These are phyloP conservation scores for Scolopax mira DNA, from an alignment of 2,113 vertebrate species.

Conservation along the genomic window DNA sequence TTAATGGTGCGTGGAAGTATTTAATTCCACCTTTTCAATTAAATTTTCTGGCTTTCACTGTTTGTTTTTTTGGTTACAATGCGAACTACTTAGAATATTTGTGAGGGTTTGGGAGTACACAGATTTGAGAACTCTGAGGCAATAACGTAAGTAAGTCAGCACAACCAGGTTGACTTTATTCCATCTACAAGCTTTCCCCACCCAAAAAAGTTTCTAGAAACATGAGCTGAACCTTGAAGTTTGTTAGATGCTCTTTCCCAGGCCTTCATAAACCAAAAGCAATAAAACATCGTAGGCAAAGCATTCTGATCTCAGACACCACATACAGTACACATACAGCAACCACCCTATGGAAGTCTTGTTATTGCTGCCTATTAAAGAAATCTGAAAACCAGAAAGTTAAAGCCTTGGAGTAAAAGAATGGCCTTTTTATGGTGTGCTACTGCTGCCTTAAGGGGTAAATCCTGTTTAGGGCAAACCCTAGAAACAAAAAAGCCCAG, in stretches of 20 bases:
- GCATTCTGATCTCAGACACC: constrained; percentile 35
- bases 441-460: constrained; percentile 72
- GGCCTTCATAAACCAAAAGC: constrained; percentile 3
- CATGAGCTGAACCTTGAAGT: constrained; percentile 8
- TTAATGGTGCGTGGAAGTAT: constrained; percentile 4
- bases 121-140: not conserved
- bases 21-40: constrained; percentile 27
- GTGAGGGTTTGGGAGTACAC: not conserved
- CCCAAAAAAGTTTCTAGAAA: constrained; percentile 36
- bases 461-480: constrained; percentile 54
- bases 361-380: constrained; percentile 47
- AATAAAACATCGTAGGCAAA: constrained; percentile 16
- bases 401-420: constrained; percentile 37
- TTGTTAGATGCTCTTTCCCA: constrained; percentile 22
- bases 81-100: not conserved
- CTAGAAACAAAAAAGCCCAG: constrained; percentile 53
- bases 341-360: constrained; percentile 17
- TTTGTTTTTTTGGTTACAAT: not conserved
- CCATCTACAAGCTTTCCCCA: not conserved
- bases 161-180: not conserved
- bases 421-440: constrained; percentile 69
- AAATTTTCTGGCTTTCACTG: not conserved
- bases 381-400: constrained; percentile 52
- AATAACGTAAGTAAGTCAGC: not conserved
- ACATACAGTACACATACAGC: constrained; percentile 12